phyloP scores from a whole-genome alignment of 2,888 invertebrate genomes.

The Aporophyla lueneburgensis region DNA sequence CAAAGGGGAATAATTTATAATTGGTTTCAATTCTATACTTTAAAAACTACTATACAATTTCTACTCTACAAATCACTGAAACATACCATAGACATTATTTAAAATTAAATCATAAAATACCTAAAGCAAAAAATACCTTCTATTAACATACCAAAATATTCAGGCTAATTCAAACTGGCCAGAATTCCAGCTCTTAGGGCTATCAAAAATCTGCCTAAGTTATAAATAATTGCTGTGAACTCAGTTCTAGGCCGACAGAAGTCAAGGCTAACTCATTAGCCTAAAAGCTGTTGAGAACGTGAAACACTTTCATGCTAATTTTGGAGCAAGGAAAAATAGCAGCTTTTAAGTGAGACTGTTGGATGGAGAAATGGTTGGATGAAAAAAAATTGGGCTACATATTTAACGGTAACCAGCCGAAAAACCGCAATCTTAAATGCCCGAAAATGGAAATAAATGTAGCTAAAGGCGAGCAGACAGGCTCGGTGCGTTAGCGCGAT shows the following conservation, averaged over 20 bases:
- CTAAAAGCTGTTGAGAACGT: constrained; percentile 60
- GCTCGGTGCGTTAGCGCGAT: too few species aligned
- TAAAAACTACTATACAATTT: background rate
- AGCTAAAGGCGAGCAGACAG: background rate
- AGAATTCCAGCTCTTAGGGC: constrained; percentile 26
- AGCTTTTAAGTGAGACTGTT: constrained; percentile 1
- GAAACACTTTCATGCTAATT: constrained; percentile 50
- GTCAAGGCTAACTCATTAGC: constrained; percentile 65
- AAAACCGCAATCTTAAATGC: background rate
- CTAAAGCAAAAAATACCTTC: constrained; percentile 23
- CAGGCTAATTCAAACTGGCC: constrained; percentile 34
- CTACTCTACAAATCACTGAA: background rate
- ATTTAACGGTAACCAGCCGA: background rate
- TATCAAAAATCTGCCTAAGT: constrained; percentile 53
- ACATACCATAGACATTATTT: background rate
- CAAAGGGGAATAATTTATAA: background rate
- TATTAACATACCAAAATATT: constrained; percentile 44
- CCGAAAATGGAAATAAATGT: background rate
- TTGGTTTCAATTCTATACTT: background rate
- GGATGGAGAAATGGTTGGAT: background rate
- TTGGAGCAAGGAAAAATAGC: constrained; percentile 26
- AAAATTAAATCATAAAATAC: constrained; percentile 24
- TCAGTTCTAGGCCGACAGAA: constrained; percentile 50
- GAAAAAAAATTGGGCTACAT: too few species aligned
- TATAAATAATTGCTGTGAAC: constrained; percentile 58